Conservation (phyloP, 2,113 vertebrate species). For the Aplodontia rufa region DNA sequence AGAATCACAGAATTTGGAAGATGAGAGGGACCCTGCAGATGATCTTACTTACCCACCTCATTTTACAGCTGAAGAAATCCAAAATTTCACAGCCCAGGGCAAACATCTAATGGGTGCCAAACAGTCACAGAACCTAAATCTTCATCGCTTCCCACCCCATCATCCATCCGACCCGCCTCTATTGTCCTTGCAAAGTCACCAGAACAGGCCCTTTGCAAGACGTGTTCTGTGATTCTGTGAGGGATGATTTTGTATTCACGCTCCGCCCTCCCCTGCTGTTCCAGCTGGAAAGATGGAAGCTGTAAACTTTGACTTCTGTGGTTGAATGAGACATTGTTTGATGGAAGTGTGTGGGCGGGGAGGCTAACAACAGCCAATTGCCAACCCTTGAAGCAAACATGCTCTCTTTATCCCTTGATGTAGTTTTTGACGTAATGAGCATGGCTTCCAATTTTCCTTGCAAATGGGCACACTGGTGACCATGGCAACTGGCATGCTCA, state of each 20-base stretch:
- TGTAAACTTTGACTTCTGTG: constrained; percentile 84
- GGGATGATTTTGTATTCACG: constrained; percentile 73
- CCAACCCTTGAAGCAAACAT: constrained; percentile 82
- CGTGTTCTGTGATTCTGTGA: constrained; percentile 48
- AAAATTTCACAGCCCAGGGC: background rate
- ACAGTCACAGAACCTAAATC: background rate
- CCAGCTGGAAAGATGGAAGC: constrained; percentile 83
- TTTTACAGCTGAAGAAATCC: background rate
- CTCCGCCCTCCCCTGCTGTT: constrained; percentile 48
- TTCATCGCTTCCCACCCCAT: background rate
- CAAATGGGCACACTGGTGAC: constrained; percentile 82
- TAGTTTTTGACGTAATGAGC: constrained; percentile 85
- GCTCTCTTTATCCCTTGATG: constrained; percentile 74
- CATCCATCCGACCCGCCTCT: background rate
- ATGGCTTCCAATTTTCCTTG: constrained; percentile 84
- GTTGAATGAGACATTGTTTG: constrained; percentile 87
- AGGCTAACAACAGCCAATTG: constrained; percentile 84
- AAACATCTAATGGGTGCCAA: background rate
- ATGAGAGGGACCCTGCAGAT: background rate
- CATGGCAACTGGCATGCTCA: constrained; percentile 86
- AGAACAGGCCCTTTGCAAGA: constrained; percentile 1
- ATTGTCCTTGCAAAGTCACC: background rate
- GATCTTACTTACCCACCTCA: background rate
- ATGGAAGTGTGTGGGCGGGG: constrained; percentile 84
- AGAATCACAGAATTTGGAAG: background rate